Conservation (phyloP, 2,888 invertebrate genomes). For the Sthenelais limicola region DNA sequence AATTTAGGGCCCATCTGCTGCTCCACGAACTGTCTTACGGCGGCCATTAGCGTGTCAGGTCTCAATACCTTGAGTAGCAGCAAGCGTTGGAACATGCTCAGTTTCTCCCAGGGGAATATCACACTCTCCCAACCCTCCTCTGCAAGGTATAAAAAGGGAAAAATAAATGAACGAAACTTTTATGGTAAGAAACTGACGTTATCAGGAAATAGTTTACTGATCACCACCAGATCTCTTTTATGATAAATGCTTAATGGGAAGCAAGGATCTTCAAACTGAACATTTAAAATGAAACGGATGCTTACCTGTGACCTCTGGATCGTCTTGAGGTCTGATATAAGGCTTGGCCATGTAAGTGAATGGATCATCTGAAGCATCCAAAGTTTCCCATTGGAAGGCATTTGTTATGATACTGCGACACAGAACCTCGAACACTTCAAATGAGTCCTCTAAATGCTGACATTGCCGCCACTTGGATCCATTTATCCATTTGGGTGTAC, state of each 20-base stretch:
- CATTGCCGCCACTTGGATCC: slow-evolving; percentile 66
- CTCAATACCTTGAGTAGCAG: slow-evolving; percentile 67
- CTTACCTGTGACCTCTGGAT: slow-evolving; percentile 9
- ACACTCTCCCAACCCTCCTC: slow-evolving; percentile 23
- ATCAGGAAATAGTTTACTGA: too few species aligned
- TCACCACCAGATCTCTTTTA: too few species aligned
- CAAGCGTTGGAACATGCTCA: slow-evolving; percentile 66
- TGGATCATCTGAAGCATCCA: slow-evolving; percentile 58
- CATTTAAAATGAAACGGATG: too few species aligned
- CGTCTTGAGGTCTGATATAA: neutral
- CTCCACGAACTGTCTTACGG: slow-evolving; percentile 63
- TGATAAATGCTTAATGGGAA: too few species aligned
- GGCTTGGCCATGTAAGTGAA: slow-evolving; percentile 56
- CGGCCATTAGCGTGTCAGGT: slow-evolving; percentile 62
- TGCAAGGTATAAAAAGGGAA: neutral
- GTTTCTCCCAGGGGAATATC: slow-evolving; percentile 63
- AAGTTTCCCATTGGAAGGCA: slow-evolving; percentile 63
- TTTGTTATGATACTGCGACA: slow-evolving; percentile 63
- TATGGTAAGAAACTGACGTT: too few species aligned
- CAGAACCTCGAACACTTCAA: slow-evolving; percentile 58
- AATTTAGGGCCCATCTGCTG: slow-evolving; percentile 66
- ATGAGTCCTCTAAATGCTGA: slow-evolving; percentile 64
- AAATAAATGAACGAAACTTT: neutral
- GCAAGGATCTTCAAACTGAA: too few species aligned
- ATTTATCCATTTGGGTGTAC: slow-evolving; percentile 58